Evolutionary conservation across 37 sponge, comb jelly and placozoan genomes (phyloP).

Genomic region (Spongilla lacustris): DNA sequence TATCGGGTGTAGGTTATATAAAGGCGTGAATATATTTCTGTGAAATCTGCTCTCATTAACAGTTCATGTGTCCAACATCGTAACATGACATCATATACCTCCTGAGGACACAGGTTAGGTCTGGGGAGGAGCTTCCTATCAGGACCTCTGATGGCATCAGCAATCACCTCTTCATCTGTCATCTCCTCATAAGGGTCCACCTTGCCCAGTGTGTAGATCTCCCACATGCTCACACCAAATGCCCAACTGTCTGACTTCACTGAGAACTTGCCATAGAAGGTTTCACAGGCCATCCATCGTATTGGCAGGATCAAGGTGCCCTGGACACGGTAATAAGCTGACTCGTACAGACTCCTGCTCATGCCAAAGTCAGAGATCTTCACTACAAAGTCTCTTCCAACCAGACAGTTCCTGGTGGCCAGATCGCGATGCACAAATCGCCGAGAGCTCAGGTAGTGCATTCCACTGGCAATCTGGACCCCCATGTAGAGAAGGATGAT

Average conservation of each 20-base stretch:
- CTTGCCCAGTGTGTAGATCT: constrained; percentile 68
- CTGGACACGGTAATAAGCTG: constrained; percentile 64
- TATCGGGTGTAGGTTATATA: constrained; percentile 40
- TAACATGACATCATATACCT: constrained; percentile 65
- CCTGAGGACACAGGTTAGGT: constrained; percentile 50
- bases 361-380: constrained; percentile 93
- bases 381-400: constrained; percentile 79
- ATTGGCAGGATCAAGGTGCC: constrained; percentile 70
- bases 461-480: constrained; percentile 84
- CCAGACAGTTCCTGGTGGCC: constrained; percentile 84
- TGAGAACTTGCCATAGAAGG: constrained; percentile 87
- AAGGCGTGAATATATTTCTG: constrained; percentile 70
- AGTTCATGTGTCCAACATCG: constrained; percentile 69
- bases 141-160: constrained; percentile 65
- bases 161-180: constrained; percentile 76
- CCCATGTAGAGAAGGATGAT: constrained; percentile 74
- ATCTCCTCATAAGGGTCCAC: constrained; percentile 65
- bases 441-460: constrained; percentile 77
- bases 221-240: constrained; percentile 86
- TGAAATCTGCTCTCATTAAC: constrained; percentile 60
- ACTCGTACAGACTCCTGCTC: constrained; percentile 78
- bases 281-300: constrained; percentile 88
- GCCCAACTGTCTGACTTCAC: constrained; percentile 85
- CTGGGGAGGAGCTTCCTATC: constrained; percentile 24
- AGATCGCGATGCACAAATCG: constrained; percentile 86